phyloP scores from a whole-genome alignment of 1,140 invertebrate genomes.

The Dufourea novaeangliae region DNA sequence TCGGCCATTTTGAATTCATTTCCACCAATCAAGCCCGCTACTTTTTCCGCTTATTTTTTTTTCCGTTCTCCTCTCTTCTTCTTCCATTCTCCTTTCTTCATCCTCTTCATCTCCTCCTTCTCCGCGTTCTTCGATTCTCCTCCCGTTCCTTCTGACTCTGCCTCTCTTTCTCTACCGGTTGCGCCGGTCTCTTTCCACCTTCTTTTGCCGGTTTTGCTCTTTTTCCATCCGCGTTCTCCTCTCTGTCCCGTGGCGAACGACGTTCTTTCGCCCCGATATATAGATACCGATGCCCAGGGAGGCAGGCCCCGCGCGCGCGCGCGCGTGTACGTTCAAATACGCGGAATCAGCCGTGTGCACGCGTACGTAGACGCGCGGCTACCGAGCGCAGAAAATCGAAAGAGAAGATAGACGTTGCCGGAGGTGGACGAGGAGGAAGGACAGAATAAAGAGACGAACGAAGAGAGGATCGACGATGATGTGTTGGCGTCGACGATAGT shows the following conservation, averaged over 20 bases:
- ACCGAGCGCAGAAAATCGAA: conserved; percentile 29
- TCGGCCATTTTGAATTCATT: conserved; percentile 81
- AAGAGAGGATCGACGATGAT: conserved; percentile 36
- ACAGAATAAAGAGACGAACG: conserved; percentile 9
- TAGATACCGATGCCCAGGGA: conserved; percentile 26
- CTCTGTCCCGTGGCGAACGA: conserved; percentile 43
- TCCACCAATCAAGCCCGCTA: conserved; percentile 75
- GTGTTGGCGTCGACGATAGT: conserved; percentile 36
- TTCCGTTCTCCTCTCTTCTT: conserved; percentile 54
- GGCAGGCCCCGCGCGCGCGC: not conserved
- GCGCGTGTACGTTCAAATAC: conserved; percentile 11
- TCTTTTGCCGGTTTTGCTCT: conserved; percentile 30
- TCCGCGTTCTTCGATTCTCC: conserved; percentile 50
- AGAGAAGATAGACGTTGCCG: not conserved
- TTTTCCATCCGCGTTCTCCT: conserved; percentile 21
- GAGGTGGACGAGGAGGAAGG: not conserved
- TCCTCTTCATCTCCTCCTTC: not conserved
- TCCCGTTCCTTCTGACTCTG: conserved; percentile 22
- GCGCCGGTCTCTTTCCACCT: not conserved
- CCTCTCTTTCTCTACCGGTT: conserved; percentile 39
- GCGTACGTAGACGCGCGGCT: not conserved
- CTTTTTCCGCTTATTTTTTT: conserved; percentile 73
- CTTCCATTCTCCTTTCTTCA: conserved; percentile 25
- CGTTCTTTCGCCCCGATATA: conserved; percentile 16
- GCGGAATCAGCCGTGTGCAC: conserved; percentile 1